phyloP scores from a whole-genome alignment of 2,888 invertebrate genomes.

The Diachrysia chrysitis region DNA sequence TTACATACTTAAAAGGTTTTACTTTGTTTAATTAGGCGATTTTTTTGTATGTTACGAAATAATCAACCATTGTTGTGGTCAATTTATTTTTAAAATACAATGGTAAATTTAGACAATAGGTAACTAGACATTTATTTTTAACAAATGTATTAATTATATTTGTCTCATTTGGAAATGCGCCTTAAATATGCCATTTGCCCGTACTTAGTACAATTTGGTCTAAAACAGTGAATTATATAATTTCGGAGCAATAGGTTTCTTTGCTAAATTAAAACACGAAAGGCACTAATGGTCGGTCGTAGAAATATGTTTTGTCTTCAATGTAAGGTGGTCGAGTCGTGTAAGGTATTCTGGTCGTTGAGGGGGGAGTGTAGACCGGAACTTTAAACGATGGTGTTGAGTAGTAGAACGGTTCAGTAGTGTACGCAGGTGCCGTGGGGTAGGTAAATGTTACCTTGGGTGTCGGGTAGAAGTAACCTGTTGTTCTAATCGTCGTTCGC shows the following conservation, averaged over 20 bases:
- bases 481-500: no score
- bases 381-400: conserved; percentile 25
- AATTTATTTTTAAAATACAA: not conserved
- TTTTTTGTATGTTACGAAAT: not conserved
- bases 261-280: conserved; percentile 79
- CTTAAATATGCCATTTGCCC: not conserved
- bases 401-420: conserved; percentile 23
- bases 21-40: not conserved
- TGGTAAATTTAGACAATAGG: conserved; percentile 8
- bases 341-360: conserved; percentile 60
- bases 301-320: conserved; percentile 81
- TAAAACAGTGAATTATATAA: not conserved
- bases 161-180: conserved; percentile 8
- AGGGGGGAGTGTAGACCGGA: conserved; percentile 48
- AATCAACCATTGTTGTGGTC: not conserved
- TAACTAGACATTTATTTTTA: conserved; percentile 19
- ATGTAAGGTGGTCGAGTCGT: conserved; percentile 79
- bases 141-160: conserved; percentile 23
- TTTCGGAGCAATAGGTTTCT: conserved; percentile 55
- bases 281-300: conserved; percentile 82
- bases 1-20: not conserved
- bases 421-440: conserved; percentile 60
- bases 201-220: not conserved
- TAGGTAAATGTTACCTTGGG: conserved; percentile 71
- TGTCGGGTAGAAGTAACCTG: conserved; percentile 72